phyloP scores from a whole-genome alignment of 2,113 vertebrate genomes.

The human region DNA sequence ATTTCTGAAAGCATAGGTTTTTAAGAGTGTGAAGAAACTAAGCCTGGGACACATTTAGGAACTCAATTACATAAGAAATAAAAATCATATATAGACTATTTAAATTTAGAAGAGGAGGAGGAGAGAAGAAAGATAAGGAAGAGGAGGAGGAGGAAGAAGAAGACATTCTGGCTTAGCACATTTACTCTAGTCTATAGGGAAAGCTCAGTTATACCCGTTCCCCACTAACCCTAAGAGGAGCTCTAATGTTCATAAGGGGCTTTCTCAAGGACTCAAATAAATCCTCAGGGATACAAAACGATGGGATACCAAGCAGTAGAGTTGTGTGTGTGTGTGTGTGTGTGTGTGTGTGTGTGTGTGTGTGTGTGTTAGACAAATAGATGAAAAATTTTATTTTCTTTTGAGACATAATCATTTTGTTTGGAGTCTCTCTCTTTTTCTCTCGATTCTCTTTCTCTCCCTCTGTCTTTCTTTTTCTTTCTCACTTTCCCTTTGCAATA shows the following conservation, averaged over 20 bases:
- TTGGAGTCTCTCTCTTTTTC: neutral
- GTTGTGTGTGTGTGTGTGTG: no score
- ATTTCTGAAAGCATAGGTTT: neutral
- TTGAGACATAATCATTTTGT: neutral
- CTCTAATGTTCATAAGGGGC: no score
- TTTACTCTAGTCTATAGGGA: no score
- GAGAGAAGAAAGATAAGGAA: no score
- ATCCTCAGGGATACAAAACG: neutral
- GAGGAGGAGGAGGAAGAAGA: no score
- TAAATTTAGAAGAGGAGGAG: neutral
- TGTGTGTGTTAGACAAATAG: neutral
- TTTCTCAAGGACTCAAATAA: neutral
- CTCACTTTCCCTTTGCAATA: neutral
- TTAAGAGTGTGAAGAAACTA: neutral
- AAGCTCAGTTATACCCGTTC: no score
- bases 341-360: no score
- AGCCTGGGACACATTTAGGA: neutral
- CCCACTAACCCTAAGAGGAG: no score
- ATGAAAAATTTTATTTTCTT: neutral
- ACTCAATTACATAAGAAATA: neutral
- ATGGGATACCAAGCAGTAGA: neutral
- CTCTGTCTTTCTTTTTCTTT: neutral
- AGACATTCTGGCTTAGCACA: no score
- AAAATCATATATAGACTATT: neutral
- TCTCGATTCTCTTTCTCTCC: neutral